A percentile compares a stretch with the other conserved stretches of the same genome.
Evolutionary conservation across 2,888 invertebrate genomes (phyloP).

Genomic region (Micoletzkya japonica): DNA sequence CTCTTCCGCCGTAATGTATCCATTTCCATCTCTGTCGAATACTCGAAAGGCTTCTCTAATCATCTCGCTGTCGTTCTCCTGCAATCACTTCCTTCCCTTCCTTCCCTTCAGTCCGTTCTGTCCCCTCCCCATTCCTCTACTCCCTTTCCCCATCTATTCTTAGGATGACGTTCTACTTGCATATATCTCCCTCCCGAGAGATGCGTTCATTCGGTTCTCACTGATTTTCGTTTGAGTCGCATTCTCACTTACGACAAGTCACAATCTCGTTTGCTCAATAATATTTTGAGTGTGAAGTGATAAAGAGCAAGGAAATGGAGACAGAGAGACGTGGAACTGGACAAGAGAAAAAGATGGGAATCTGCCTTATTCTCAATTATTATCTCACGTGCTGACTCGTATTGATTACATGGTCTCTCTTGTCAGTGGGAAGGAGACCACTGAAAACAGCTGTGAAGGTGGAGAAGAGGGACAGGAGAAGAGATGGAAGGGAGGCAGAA

Average conservation of each 20-base stretch:
- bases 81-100: constrained; percentile 14
- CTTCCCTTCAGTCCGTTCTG: background rate
- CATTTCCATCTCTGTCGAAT: constrained; percentile 64
- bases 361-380: too few species aligned
- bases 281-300: too few species aligned
- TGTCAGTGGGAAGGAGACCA: too few species aligned
- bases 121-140: background rate
- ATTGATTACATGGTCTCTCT: too few species aligned
- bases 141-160: background rate
- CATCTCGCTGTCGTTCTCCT: constrained; percentile 64
- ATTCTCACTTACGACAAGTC: too few species aligned
- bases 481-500: background rate
- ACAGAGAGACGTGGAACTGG: too few species aligned
- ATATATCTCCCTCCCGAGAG: too few species aligned
- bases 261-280: too few species aligned
- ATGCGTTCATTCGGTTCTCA: background rate
- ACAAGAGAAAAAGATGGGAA: too few species aligned
- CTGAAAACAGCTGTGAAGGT: constrained; percentile 23
- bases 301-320: too few species aligned
- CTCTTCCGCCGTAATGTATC: constrained; percentile 63
- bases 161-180: background rate
- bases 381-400: too few species aligned
- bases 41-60: constrained; percentile 64
- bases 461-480: background rate
- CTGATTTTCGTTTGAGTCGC: background rate